A percentile compares a stretch with the other conserved stretches of the same genome.
Conservation (phyloP, 1,140 invertebrate species). For the Polypedilum vanderplanki region DNA sequence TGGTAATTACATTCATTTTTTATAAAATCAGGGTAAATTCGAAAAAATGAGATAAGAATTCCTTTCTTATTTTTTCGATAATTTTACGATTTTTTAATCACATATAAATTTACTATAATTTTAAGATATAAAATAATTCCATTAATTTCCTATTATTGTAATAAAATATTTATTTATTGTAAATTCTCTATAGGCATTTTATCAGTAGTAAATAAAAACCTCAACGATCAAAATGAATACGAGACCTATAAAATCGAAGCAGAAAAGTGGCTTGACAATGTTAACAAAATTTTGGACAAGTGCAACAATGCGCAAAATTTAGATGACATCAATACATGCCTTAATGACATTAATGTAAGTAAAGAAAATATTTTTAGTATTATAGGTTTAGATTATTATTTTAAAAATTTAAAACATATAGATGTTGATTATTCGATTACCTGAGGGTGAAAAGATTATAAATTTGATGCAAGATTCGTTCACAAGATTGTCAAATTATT, state of each 20-base stretch:
- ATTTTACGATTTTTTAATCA: no score
- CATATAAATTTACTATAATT: no score
- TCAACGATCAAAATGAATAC: slow-evolving; percentile 84
- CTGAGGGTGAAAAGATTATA: slow-evolving; percentile 80
- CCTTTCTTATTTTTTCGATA: no score
- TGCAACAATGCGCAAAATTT: slow-evolving; percentile 75
- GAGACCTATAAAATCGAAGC: slow-evolving; percentile 74
- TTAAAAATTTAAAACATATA: slow-evolving; percentile 35
- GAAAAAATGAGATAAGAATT: no score
- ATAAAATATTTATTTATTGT: slow-evolving; percentile 26
- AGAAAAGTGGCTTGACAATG: slow-evolving; percentile 70
- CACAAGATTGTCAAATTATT: slow-evolving; percentile 73
- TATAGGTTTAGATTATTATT: background rate
- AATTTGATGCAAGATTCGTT: slow-evolving; percentile 73
- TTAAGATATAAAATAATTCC: no score
- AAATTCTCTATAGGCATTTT: slow-evolving; percentile 51
- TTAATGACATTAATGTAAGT: slow-evolving; percentile 64
- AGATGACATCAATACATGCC: slow-evolving; percentile 68
- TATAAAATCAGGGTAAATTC: no score
- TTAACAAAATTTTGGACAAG: slow-evolving; percentile 70
- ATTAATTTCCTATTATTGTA: no score
- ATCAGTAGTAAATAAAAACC: slow-evolving; percentile 76
- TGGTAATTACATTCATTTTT: no score
- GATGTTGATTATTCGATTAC: slow-evolving; percentile 62
- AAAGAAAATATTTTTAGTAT: background rate